Conservation (phyloP, 2,888 invertebrate genomes). For the Pimpla rufipes region DNA sequence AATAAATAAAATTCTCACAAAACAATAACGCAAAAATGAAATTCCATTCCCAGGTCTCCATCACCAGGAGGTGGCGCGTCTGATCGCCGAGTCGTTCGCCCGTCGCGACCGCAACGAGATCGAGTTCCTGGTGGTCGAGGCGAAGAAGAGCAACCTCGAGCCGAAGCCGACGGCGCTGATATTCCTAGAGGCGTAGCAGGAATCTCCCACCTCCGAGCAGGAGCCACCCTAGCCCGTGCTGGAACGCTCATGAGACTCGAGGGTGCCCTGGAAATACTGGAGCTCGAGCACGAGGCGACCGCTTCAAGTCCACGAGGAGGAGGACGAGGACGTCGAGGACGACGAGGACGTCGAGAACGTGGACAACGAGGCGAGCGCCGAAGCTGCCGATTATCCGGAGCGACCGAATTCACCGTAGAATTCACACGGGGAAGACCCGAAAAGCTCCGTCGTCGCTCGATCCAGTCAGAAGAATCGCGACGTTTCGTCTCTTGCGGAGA, state of each 20-base stretch:
- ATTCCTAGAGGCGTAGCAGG: conserved; percentile 96
- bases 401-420: conserved; percentile 30
- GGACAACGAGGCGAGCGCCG: conserved; percentile 5
- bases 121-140: conserved; percentile 97
- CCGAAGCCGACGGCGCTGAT: conserved; percentile 96
- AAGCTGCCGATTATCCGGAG: conserved; percentile 2
- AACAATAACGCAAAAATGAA: too few species aligned
- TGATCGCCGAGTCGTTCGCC: conserved; percentile 97
- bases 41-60: conserved; percentile 78
- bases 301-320: conserved; percentile 62
- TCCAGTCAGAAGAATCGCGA: conserved; percentile 5
- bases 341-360: too few species aligned
- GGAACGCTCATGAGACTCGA: conserved; percentile 67
- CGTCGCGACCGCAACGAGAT: conserved; percentile 95
- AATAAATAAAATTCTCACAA: too few species aligned
- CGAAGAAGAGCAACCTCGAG: conserved; percentile 96
- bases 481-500: conserved; percentile 13
- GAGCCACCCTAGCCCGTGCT: conserved; percentile 81
- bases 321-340: conserved; percentile 44
- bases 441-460: conserved; percentile 4
- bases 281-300: conserved; percentile 62
- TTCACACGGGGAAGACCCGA: neutral
- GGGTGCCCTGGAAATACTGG: conserved; percentile 67
- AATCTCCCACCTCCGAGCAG: conserved; percentile 85
- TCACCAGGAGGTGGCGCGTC: conserved; percentile 92